phyloP scores from a whole-genome alignment of 2,797 vertebrate genomes.

The Monodelphis domestica region DNA sequence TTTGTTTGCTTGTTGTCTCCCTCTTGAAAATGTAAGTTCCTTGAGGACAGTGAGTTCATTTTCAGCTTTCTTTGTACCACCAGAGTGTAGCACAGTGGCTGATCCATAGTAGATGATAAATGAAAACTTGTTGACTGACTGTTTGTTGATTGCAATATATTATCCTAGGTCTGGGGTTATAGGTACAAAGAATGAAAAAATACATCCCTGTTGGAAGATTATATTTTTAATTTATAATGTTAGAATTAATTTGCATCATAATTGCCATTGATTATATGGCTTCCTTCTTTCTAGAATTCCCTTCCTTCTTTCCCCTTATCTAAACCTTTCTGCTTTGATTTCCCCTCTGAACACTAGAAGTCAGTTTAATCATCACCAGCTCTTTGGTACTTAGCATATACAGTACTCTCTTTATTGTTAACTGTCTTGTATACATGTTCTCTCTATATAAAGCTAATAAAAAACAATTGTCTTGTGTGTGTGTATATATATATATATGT shows the following conservation, averaged over 20 bases:
- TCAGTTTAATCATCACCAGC: background rate
- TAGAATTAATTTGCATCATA: no score
- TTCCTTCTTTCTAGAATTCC: background rate
- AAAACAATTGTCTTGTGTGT: no score
- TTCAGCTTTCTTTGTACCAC: no score
- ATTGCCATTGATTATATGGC: background rate
- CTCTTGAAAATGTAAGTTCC: no score
- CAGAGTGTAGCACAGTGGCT: no score
- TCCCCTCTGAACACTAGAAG: background rate
- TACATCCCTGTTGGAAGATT: background rate
- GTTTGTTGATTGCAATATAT: background rate
- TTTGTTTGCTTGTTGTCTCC: no score
- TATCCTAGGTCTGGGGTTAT: background rate
- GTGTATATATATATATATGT: no score
- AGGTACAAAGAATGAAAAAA: background rate
- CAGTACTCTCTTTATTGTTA: background rate
- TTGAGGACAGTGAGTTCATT: no score
- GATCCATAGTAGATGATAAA: no score
- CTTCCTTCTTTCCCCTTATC: background rate
- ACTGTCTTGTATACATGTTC: background rate
- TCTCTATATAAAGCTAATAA: background rate
- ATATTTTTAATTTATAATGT: no score
- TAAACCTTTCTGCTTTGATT: background rate
- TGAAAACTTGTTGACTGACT: no score
- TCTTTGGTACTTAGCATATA: background rate